Percentiles rank a stretch among this genome's conserved stretches.
phyloP scores from a whole-genome alignment of 2,888 invertebrate species.

The Apomyelois bistriatella region DNA sequence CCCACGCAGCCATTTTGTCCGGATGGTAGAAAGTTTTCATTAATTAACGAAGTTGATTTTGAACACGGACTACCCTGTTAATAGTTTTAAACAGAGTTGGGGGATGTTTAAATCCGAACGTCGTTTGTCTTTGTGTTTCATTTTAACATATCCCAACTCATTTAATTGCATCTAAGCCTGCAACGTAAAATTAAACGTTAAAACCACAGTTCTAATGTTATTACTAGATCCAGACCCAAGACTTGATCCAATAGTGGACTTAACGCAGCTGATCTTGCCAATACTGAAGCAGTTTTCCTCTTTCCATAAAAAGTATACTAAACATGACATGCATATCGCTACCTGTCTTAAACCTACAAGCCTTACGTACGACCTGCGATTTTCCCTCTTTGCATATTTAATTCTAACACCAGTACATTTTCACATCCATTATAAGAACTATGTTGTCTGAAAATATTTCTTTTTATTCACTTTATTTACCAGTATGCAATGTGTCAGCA shows the following conservation, averaged over 20 bases:
- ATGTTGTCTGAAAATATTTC: neutral
- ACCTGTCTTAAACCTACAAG: neutral
- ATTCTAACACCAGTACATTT: neutral
- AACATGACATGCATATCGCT: neutral
- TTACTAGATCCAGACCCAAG: no score
- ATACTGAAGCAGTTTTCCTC: no score
- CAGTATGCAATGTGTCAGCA: no score
- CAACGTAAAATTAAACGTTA: no score
- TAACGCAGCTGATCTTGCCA: no score
- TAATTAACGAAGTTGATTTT: slow-evolving; percentile 1
- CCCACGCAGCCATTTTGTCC: neutral
- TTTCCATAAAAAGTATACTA: no score
- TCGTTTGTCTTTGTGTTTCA: no score
- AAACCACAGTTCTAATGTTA: no score
- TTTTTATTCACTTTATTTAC: no score
- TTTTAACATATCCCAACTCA: no score
- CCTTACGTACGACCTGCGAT: neutral
- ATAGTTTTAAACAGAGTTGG: neutral
- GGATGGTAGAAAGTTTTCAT: neutral
- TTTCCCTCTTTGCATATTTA: neutral
- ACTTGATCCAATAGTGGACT: no score
- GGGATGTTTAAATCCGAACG: neutral
- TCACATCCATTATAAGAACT: neutral
- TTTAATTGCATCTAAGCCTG: no score
- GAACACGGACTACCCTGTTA: neutral